A percentile compares a stretch with the other conserved stretches of the same genome.
Conservation (phyloP, 1,140 invertebrate species). For the Streblospio benedicti region DNA sequence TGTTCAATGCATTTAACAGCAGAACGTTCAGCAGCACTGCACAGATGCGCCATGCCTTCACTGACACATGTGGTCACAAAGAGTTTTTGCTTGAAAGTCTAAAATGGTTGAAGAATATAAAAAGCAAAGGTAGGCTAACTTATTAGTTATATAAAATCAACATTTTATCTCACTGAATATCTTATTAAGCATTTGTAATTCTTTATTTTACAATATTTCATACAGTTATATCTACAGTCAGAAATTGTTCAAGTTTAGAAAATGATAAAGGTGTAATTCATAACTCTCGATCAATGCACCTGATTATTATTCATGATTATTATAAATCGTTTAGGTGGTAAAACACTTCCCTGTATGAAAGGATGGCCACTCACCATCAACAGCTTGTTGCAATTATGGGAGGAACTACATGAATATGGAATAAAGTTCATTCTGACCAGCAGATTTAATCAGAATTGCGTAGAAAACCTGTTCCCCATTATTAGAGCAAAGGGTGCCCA, state of each 20-base stretch:
- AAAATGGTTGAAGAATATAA: neutral
- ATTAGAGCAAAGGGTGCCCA: neutral
- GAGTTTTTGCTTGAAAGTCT: neutral
- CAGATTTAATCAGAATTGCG: neutral
- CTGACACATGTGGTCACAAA: neutral
- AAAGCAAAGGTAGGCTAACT: neutral
- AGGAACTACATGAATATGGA: neutral
- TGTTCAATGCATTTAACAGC: neutral
- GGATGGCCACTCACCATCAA: neutral
- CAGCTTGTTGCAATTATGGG: neutral
- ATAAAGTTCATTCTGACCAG: neutral
- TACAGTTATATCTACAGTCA: too few relatives aligned
- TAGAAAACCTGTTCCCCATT: neutral
- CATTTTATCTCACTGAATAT: too few relatives aligned
- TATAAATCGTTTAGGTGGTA: too few relatives aligned
- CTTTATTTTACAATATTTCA: too few relatives aligned
- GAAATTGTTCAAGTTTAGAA: too few relatives aligned
- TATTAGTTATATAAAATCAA: too few relatives aligned
- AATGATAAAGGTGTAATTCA: too few relatives aligned
- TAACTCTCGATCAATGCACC: too few relatives aligned
- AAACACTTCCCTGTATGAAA: neutral
- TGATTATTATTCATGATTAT: too few relatives aligned
- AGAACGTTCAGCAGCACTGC: neutral
- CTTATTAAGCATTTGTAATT: too few relatives aligned
- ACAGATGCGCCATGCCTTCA: neutral